Base-by-base conservation (phyloP, 2,888 invertebrate species). In the Brachynemurus nebulosus region DNA sequence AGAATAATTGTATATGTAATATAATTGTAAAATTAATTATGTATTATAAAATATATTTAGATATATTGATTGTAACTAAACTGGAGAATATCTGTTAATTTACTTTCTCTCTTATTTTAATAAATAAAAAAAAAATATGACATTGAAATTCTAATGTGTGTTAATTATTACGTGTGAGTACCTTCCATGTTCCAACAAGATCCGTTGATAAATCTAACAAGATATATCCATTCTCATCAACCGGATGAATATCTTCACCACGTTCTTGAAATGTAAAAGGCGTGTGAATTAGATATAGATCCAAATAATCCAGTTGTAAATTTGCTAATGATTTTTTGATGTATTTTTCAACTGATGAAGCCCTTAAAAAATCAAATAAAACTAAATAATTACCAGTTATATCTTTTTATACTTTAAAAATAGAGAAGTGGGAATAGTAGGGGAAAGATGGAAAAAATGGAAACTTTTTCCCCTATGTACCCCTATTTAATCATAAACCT, bases 241-340 rank as follows among this genome's bases (percentile, higher is more conserved):
- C 64, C 0, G 85, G 81, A 52, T 76, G 72, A 21, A 81, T 64
- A 43, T 80, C 74, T 1, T 76, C 77, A 11, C 74, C 77, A 11
- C 72, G 66, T 48, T 79, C 75, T 44, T 72, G 64, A 45, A 85
- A 70, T 1, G 72, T 72, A 53, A 86, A 79, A 0, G 91, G 89
- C 2, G 72, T 69, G 58, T 92, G 91, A 48, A 90, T 66, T 30
- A 91, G 67, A 64, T 86, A 90, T 47, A 91, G 62, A 63, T 92
- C 91, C 27, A 92, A 59, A 59, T 89, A 91, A 40, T 81, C 78
- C 47, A 90, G 58, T 45, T 81, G 78, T 17, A 91, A 67, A 54
- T 77, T 73, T n/a, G 69, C 63, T 45, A 86, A 62, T 0, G 86
- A 86, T 39, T 69, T 70, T 48, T 72, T 71, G 44, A 88, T 67